A percentile compares a stretch with the other conserved stretches of the same genome.
phyloP scores from a whole-genome alignment of 2,888 invertebrate genomes.

The Stenurella melanura region DNA sequence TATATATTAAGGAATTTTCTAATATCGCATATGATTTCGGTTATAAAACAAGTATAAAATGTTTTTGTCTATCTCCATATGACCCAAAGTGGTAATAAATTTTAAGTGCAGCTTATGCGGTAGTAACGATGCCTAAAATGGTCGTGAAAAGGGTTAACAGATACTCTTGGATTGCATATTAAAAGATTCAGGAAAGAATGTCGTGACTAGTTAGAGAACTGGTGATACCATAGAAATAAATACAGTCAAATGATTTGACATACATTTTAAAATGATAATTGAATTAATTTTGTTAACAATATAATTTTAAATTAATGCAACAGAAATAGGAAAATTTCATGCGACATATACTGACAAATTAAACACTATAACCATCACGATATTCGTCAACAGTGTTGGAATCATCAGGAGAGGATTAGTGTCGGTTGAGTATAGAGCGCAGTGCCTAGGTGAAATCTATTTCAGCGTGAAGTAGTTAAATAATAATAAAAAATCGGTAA shows the following conservation, averaged over 20 bases:
- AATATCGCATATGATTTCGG: slow-evolving; percentile 4
- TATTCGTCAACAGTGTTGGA: too few relatives aligned
- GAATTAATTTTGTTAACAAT: too few relatives aligned
- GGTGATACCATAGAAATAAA: neutral
- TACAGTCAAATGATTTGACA: neutral
- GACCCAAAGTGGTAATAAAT: slow-evolving; percentile 7
- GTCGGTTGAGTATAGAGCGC: too few relatives aligned
- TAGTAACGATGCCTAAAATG: neutral
- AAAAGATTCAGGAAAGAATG: neutral
- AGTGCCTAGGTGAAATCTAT: too few relatives aligned
- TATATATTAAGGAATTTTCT: slow-evolving; percentile 7
- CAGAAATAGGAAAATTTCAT: too few relatives aligned
- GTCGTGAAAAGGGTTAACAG: slow-evolving; percentile 4
- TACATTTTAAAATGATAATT: too few relatives aligned
- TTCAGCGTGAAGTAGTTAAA: too few relatives aligned
- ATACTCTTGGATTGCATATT: neutral
- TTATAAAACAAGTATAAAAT: slow-evolving; percentile 1
- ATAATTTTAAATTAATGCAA: too few relatives aligned
- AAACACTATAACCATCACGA: too few relatives aligned
- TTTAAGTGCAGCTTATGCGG: neutral
- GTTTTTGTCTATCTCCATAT: neutral
- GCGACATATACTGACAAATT: too few relatives aligned
- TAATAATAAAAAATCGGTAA: too few relatives aligned
- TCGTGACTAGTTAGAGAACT: neutral
- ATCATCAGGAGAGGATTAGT: too few relatives aligned